Conservation (phyloP, 2,888 invertebrate genomes). For the Diaphora mendica region DNA sequence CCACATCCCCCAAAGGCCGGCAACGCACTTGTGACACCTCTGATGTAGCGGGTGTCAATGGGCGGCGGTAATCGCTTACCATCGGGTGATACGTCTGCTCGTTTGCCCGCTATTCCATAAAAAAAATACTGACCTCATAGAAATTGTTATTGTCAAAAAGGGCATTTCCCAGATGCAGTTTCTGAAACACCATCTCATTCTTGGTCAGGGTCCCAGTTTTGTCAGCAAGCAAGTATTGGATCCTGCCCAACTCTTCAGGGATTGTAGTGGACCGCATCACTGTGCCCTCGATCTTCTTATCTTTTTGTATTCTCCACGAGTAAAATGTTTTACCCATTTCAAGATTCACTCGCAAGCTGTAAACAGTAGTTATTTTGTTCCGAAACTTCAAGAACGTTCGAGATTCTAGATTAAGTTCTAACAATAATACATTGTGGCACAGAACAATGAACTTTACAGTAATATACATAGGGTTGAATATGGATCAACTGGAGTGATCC, state of each 20-base stretch:
- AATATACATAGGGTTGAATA: too few species aligned
- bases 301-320: conserved; percentile 98
- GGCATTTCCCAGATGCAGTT: conserved; percentile 97
- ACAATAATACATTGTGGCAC: too few species aligned
- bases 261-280: conserved; percentile 99
- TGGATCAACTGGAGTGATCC: too few species aligned
- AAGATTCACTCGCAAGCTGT: conserved; percentile 97
- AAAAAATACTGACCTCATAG: conserved; percentile 92
- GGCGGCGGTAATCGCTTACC: too few species aligned
- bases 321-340: conserved; percentile 99
- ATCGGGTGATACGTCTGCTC: too few species aligned
- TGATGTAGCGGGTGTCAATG: too few species aligned
- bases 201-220: conserved; percentile 99
- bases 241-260: conserved; percentile 98
- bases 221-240: conserved; percentile 98
- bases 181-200: conserved; percentile 99
- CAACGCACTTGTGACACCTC: too few species aligned
- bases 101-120: too few species aligned
- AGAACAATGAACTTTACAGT: too few species aligned
- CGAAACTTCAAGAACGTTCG: too few species aligned
- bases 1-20: too few species aligned
- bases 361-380: background rate
- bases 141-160: conserved; percentile 95
- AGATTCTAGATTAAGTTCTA: too few species aligned
- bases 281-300: conserved; percentile 96